phyloP scores from a whole-genome alignment of 2,113 vertebrate genomes.

The Ptilorrhoa leucosticta region DNA sequence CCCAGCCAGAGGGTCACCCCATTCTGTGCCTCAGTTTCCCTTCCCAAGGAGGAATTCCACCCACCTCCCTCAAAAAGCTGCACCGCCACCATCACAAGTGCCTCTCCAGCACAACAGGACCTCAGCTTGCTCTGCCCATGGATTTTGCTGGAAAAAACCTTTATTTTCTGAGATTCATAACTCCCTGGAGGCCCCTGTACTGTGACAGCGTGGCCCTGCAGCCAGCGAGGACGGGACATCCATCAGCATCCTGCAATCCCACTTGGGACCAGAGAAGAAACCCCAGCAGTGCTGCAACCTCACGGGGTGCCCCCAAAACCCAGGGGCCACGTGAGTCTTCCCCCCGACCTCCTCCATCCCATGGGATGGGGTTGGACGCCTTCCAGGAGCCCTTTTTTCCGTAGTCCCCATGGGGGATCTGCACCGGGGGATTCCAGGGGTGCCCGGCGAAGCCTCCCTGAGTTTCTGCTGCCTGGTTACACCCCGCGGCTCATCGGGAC shows the following conservation, averaged over 20 bases:
- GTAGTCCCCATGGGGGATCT: neutral
- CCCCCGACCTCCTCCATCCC: neutral
- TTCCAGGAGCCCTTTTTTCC: neutral
- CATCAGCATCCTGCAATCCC: fast-evolving
- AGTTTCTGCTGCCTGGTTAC: neutral
- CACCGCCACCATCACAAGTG: fast-evolving
- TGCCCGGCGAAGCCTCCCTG: fast-evolving
- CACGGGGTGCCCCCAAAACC: fast-evolving
- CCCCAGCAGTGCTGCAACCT: neutral
- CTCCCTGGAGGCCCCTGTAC: neutral
- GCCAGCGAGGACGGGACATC: neutral
- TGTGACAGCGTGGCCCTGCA: fast-evolving
- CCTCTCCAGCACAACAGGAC: fast-evolving
- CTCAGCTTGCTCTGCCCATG: neutral
- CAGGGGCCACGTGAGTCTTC: fast-evolving
- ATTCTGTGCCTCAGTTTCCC: neutral
- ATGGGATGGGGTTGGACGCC: neutral
- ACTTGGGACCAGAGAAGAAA: neutral
- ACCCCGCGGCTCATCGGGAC: fast-evolving
- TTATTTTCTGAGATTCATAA: neutral
- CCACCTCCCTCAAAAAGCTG: neutral
- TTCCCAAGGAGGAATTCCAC: neutral
- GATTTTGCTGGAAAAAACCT: neutral
- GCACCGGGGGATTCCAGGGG: fast-evolving
- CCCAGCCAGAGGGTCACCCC: neutral